These are phyloP conservation scores for Sinocyclocheilus anshuiensis DNA, from an alignment of 2,113 vertebrate species.

Conservation along the genomic window DNA sequence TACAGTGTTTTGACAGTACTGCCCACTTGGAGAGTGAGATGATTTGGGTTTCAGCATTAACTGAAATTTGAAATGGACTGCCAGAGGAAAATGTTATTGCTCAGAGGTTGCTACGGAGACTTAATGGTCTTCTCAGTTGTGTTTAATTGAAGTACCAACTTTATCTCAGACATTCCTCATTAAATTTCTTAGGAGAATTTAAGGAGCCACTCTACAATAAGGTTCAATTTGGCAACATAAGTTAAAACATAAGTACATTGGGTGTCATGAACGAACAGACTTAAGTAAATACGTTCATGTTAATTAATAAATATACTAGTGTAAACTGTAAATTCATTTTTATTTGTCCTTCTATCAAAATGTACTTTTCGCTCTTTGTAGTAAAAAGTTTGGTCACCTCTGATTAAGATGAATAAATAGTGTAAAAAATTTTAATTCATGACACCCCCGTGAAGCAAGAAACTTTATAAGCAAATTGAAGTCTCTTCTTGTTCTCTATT, in stretches of 20 bases:
- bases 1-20: conserved; percentile 14
- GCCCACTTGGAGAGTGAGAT: background rate
- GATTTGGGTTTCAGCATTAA: conserved; percentile 1
- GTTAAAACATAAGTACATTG: background rate
- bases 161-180: background rate
- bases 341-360: background rate
- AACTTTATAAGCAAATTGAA: background rate
- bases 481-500: background rate
- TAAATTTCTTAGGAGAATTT: background rate
- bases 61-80: background rate
- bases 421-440: too few species aligned
- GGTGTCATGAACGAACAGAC: background rate
- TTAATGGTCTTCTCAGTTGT: background rate
- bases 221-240: background rate
- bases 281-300: background rate
- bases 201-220: background rate
- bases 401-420: background rate
- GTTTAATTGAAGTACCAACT: background rate
- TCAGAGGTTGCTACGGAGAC: background rate
- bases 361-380: background rate
- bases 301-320: background rate
- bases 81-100: background rate
- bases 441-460: too few species aligned
- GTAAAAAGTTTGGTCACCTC: background rate
- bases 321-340: background rate